phyloP scores from a whole-genome alignment of 2,888 invertebrate genomes.

The Toxonevra muliebris region DNA sequence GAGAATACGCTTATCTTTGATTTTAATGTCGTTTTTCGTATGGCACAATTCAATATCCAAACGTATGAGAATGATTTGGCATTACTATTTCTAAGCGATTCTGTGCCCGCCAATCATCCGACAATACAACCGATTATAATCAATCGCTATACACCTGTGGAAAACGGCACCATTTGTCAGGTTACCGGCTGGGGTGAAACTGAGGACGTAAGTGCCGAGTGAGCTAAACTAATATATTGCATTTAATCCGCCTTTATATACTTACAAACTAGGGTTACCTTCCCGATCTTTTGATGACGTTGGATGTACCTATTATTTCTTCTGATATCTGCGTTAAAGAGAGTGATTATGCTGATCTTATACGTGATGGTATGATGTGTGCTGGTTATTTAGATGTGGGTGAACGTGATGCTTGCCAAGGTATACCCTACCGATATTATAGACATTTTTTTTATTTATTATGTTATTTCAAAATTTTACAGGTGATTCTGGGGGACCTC shows the following conservation, averaged over 20 bases:
- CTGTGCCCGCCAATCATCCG: conserved; percentile 54
- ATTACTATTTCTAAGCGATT: conserved; percentile 50
- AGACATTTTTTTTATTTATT: too few relatives aligned
- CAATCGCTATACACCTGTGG: conserved; percentile 34
- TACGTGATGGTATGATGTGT: conserved; percentile 76
- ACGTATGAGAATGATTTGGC: conserved; percentile 57
- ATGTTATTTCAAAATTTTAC: conserved; percentile 47
- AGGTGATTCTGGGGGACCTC: conserved; percentile 87
- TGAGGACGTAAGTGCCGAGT: conserved; percentile 50
- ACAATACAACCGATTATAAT: conserved; percentile 53
- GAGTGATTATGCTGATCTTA: conserved; percentile 53
- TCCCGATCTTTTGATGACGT: conserved; percentile 49
- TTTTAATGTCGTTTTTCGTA: conserved; percentile 41
- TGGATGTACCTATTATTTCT: conserved; percentile 53
- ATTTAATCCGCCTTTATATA: too few relatives aligned
- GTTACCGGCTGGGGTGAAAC: conserved; percentile 61
- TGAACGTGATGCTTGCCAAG: conserved; percentile 76
- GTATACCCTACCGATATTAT: too few relatives aligned
- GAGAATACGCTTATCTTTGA: conserved; percentile 51
- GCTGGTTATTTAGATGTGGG: conserved; percentile 79
- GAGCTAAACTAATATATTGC: too few relatives aligned
- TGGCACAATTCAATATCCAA: conserved; percentile 43
- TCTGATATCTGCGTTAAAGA: conserved; percentile 53
- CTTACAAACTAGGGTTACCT: too few relatives aligned
- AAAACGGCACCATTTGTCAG: conserved; percentile 51